Evolutionary conservation across 2,797 vertebrate genomes (phyloP).

Genomic region (Spinus olivaceus): DNA sequence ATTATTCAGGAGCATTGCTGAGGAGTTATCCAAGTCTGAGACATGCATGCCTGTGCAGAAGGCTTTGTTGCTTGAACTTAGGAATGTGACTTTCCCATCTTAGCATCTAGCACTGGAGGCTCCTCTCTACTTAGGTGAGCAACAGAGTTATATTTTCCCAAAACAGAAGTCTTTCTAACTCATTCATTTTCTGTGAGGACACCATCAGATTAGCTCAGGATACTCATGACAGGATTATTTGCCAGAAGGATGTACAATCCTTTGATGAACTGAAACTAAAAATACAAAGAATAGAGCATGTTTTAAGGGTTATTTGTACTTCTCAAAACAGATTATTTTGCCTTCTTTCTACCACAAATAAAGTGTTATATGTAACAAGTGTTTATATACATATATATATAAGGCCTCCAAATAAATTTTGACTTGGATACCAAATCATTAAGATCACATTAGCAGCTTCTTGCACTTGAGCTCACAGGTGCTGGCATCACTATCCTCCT

Average conservation of each 20-base stretch:
- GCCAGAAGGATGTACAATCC: background rate
- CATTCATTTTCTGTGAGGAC: background rate
- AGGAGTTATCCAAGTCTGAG: background rate
- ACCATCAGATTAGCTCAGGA: background rate
- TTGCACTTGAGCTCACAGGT: background rate
- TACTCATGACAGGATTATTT: background rate
- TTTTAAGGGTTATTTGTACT: background rate
- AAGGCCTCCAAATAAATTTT: background rate
- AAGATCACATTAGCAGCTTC: background rate
- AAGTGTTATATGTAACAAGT: background rate
- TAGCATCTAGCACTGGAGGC: rapidly evolving
- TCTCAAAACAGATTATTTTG: background rate
- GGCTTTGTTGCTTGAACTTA: background rate
- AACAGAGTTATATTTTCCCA: background rate
- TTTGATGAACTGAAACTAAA: background rate
- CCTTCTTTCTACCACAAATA: background rate
- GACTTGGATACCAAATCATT: background rate
- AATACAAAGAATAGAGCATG: background rate
- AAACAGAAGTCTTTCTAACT: background rate
- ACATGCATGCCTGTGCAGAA: too few species aligned
- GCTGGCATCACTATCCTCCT: background rate
- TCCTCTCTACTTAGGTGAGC: background rate
- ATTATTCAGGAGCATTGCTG: background rate
- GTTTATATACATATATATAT: background rate
- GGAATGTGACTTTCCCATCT: rapidly evolving